These are phyloP conservation scores for Eclectus roratus DNA, from an alignment of 2,113 vertebrate genomes.

Conservation along the genomic window DNA sequence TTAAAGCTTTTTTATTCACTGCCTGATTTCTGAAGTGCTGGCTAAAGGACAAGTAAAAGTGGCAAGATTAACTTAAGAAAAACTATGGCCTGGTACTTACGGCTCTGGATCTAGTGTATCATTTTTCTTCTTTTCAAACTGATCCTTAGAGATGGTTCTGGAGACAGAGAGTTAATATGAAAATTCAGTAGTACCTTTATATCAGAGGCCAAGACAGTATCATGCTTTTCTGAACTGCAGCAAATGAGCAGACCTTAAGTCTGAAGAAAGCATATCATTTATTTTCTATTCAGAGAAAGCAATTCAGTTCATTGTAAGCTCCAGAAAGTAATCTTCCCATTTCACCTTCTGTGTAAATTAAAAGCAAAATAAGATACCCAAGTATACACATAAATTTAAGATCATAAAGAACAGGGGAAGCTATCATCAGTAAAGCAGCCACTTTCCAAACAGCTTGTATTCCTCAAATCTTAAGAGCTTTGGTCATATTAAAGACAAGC, in stretches of 20 bases:
- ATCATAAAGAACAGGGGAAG: background rate
- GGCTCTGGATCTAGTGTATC: conserved; percentile 96
- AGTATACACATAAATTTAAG: background rate
- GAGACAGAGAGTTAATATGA: conserved; percentile 43
- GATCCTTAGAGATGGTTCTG: conserved; percentile 98
- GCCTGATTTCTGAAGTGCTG: background rate
- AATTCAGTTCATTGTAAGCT: background rate
- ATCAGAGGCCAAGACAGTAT: background rate
- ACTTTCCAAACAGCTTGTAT: background rate
- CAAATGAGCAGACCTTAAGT: background rate
- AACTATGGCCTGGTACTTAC: conserved; percentile 79
- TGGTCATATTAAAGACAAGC: background rate
- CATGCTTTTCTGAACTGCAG: conserved; percentile 18
- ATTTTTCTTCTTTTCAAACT: conserved; percentile 99
- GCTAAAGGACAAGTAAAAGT: background rate
- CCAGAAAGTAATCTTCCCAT: background rate
- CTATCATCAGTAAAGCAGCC: background rate
- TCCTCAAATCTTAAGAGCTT: background rate
- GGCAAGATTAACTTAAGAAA: background rate
- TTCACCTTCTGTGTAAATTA: background rate
- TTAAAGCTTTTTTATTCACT: background rate
- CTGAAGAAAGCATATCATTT: background rate
- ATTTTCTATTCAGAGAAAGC: background rate
- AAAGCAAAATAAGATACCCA: background rate
- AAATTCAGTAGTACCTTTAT: conserved; percentile 28